These are phyloP conservation scores for Synanceia verrucosa DNA, from an alignment of 2,797 vertebrate genomes.

Conservation along the genomic window DNA sequence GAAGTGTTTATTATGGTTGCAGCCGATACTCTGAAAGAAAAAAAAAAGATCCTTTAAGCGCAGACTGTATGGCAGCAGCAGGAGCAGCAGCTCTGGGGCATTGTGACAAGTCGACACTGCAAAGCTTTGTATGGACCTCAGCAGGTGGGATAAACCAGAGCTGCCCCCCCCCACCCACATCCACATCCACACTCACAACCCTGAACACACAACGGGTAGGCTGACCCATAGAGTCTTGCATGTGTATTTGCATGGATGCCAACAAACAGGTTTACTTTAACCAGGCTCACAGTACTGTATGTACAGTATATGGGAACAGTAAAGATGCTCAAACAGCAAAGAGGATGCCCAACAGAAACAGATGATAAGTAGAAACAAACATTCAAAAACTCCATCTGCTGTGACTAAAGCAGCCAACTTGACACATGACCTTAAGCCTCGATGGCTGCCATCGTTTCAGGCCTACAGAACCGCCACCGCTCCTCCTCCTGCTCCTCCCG, in stretches of 20 bases:
- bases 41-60: conserved; percentile 34
- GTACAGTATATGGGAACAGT: background rate
- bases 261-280: background rate
- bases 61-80: conserved; percentile 47
- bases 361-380: background rate
- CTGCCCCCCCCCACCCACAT: background rate
- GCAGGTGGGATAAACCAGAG: conserved; percentile 66
- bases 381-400: conserved; percentile 52
- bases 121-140: conserved; percentile 61
- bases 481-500: conserved; percentile 42
- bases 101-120: conserved; percentile 53
- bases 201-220: conserved; percentile 6
- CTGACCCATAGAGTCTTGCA: conserved; percentile 6
- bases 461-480: conserved; percentile 37
- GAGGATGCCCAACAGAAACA: conserved; percentile 3
- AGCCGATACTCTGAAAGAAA: conserved; percentile 17
- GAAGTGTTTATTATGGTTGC: conserved; percentile 47
- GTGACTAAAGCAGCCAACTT: conserved; percentile 43
- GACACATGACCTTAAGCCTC: conserved; percentile 68
- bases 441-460: conserved; percentile 46
- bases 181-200: background rate
- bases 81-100: conserved; percentile 61
- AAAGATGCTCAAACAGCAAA: background rate
- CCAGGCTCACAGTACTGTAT: background rate
- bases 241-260: background rate